Base-by-base conservation (phyloP, 2,113 vertebrate species). In the Excalfactoria chinensis region DNA sequence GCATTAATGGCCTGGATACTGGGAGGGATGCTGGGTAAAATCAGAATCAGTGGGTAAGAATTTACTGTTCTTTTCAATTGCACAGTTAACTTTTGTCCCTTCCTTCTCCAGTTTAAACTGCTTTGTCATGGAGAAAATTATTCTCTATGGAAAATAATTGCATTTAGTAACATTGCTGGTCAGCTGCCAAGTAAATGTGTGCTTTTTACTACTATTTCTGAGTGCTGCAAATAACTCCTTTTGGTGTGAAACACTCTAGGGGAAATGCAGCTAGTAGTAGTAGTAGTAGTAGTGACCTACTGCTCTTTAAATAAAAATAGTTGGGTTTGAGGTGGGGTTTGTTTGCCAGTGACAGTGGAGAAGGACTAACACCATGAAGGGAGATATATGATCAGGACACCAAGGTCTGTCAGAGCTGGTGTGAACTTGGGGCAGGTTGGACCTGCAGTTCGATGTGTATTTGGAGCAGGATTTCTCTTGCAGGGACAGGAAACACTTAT, bases 61-160 rank as follows among this genome's bases (percentile, higher is more conserved):
- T 84, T 93, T 69, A 46, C 63, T 55, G 62, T 60, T 86, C 72
- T 88, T 88, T 76, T 44, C 68, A 81, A 58, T 76, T 75, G 41
- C 0, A 0, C 44, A n/a, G 37, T 55, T 92, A 72, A 56, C 84
- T 93, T 87, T 82, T 90, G 49, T 91, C 90, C 73, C 88, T 91
- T 89, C 32, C 22, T 86, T 90, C 2, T 3, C 56, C 18, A 41
- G 51, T 78, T 90, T 43, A 93, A 90, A 71, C 22, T 85, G 25
- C 43, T 32, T 67, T 84, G 30, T 81, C 73, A 58, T 32, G 9
- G 48, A 53, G 32, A 22, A 53, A 41, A 14, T 14, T 26, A 62
- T 73, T 71, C 66, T 81, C 55, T 41, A 62, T 66, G 41, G 25
- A 79, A 96, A 93, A 83, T 87, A 89, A 93, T 83, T 85, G 46